Evolutionary conservation across 2,888 invertebrate genomes (phyloP).

Genomic region (Prosapia bicincta): DNA sequence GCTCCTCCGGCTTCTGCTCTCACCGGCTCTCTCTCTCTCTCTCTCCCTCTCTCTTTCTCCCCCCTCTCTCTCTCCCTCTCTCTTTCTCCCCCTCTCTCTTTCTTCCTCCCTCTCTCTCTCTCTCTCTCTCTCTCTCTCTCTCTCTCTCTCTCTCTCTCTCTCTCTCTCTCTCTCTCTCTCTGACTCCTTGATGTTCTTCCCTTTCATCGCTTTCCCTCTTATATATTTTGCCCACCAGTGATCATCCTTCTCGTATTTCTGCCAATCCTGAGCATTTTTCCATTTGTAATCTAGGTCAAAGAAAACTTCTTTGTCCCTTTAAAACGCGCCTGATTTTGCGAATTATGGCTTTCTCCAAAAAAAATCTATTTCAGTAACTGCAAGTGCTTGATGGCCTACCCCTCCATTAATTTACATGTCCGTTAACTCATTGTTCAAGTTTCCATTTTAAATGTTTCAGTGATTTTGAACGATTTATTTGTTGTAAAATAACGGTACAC

Average conservation of each 20-base stretch:
- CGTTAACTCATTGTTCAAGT: no score
- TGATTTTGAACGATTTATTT: no score
- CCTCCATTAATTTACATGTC: no score
- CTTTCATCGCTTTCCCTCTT: no score
- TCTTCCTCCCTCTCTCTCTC: neutral
- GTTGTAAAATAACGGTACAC: no score
- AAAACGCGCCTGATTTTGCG: no score
- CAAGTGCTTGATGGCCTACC: no score
- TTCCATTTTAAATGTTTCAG: no score
- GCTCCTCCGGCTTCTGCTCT: no score
- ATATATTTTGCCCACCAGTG: neutral
- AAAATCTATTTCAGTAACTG: no score
- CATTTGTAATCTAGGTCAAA: neutral
- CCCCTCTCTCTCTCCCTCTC: neutral
- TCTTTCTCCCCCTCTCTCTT: neutral
- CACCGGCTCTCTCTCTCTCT: no score
- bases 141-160: conserved; percentile 4
- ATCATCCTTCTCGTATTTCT: neutral
- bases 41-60: neutral
- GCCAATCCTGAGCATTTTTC: neutral
- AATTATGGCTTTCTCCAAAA: no score
- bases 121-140: conserved; percentile 11
- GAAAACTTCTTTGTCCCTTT: neutral
- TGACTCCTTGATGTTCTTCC: neutral
- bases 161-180: neutral